Conservation (phyloP, 2,888 invertebrate species). For the Buathra laborator region DNA sequence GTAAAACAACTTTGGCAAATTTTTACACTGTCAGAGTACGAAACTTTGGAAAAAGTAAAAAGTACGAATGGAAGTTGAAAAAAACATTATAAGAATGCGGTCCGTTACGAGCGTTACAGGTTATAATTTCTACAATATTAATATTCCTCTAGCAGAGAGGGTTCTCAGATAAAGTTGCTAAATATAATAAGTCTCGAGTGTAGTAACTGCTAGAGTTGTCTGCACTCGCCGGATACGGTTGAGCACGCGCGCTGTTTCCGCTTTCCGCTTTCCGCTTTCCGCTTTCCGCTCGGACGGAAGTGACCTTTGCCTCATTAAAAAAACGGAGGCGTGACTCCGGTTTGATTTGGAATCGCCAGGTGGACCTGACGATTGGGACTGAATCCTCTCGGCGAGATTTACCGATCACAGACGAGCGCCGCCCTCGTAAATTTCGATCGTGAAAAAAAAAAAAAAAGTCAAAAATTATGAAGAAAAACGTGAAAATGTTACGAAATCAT, state of each 20-base stretch:
- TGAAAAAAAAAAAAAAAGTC: too few species aligned
- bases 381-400: slow-evolving; percentile 30
- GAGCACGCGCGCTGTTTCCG: slow-evolving; percentile 80
- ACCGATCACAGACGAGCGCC: background rate
- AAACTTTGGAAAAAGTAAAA: too few species aligned
- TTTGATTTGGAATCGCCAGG: slow-evolving; percentile 59
- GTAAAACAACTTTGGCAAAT: too few species aligned
- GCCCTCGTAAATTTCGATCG: too few species aligned
- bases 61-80: too few species aligned
- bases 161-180: background rate
- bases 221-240: slow-evolving; percentile 74
- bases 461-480: too few species aligned
- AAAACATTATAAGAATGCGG: background rate
- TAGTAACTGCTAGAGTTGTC: slow-evolving; percentile 44
- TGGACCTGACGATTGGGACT: slow-evolving; percentile 43
- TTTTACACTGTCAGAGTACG: too few species aligned
- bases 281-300: slow-evolving; percentile 77
- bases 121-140: background rate
- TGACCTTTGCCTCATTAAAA: slow-evolving; percentile 78
- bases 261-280: slow-evolving; percentile 73
- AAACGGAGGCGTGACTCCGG: slow-evolving; percentile 67
- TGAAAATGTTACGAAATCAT: too few species aligned
- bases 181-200: background rate
- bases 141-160: background rate
- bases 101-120: slow-evolving; percentile 26